phyloP scores from a whole-genome alignment of 2,113 vertebrate species.

The Trichechus manatus region DNA sequence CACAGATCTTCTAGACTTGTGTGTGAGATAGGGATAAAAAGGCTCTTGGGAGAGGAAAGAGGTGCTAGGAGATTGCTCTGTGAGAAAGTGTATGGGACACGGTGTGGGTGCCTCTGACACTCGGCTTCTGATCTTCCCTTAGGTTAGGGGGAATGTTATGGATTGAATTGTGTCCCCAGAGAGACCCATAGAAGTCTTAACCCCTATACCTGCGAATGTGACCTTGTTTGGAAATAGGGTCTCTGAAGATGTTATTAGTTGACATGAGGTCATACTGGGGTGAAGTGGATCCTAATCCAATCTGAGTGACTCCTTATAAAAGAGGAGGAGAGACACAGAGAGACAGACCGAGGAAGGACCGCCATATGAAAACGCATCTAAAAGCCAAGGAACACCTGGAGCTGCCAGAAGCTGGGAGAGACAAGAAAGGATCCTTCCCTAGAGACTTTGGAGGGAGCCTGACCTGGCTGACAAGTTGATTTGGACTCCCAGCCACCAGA shows the following conservation, averaged over 20 bases:
- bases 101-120: accelerated
- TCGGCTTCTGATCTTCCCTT: neutral
- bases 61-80: neutral
- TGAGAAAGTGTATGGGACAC: accelerated
- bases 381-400: neutral
- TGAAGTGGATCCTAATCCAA: neutral
- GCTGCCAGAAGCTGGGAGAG: neutral
- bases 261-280: neutral
- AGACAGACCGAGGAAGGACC: neutral
- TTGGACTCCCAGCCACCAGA: neutral
- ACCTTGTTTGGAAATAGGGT: neutral
- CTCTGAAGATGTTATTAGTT: too few relatives aligned
- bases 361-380: neutral
- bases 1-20: neutral
- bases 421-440: too few relatives aligned
- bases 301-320: neutral
- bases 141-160: too few relatives aligned
- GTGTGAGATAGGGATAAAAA: accelerated
- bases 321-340: neutral
- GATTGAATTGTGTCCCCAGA: too few relatives aligned
- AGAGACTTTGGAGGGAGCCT: neutral
- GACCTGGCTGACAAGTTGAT: neutral
- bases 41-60: neutral
- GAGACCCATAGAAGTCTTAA: too few relatives aligned
- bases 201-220: too few relatives aligned